A percentile compares a stretch with the other conserved stretches of the same genome.
Conservation (phyloP, 1,140 invertebrate genomes). For the Papilio polyxenes region DNA sequence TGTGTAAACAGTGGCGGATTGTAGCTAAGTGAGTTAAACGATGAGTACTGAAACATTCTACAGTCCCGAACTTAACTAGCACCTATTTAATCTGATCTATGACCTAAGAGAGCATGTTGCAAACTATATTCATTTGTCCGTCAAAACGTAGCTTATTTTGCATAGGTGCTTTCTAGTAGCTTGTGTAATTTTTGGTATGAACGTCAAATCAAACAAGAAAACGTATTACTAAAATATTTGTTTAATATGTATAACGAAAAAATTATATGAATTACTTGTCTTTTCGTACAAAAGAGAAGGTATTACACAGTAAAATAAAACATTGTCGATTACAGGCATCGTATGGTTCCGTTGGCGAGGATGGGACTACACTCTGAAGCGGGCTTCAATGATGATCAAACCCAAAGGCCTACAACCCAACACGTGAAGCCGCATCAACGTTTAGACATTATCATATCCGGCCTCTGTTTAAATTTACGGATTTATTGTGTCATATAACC, state of each 20-base stretch:
- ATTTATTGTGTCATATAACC: constrained; percentile 47
- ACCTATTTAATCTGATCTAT: not conserved
- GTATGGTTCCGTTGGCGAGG: constrained; percentile 97
- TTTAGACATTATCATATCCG: constrained; percentile 49
- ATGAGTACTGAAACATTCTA: not conserved
- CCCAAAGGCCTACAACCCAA: constrained; percentile 84
- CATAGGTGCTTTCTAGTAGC: not conserved
- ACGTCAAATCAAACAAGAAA: not conserved
- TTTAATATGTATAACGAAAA: too few species aligned
- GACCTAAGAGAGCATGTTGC: not conserved
- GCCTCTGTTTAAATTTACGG: constrained; percentile 71
- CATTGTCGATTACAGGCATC: constrained; percentile 83
- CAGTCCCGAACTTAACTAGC: not conserved
- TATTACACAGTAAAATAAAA: constrained; percentile 13
- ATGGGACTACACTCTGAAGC: constrained; percentile 95
- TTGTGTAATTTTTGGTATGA: not conserved
- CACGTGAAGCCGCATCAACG: constrained; percentile 65
- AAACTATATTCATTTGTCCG: not conserved
- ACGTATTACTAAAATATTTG: not conserved
- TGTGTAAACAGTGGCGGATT: not conserved
- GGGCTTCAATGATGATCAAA: constrained; percentile 94
- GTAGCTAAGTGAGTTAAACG: not conserved
- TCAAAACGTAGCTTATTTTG: not conserved
- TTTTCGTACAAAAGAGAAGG: not conserved
- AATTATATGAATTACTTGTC: not conserved